Percentiles rank a stretch among this genome's conserved stretches.
Conservation (phyloP, 2,113 vertebrate genomes). For the Epinephelus cyanopodus region DNA sequence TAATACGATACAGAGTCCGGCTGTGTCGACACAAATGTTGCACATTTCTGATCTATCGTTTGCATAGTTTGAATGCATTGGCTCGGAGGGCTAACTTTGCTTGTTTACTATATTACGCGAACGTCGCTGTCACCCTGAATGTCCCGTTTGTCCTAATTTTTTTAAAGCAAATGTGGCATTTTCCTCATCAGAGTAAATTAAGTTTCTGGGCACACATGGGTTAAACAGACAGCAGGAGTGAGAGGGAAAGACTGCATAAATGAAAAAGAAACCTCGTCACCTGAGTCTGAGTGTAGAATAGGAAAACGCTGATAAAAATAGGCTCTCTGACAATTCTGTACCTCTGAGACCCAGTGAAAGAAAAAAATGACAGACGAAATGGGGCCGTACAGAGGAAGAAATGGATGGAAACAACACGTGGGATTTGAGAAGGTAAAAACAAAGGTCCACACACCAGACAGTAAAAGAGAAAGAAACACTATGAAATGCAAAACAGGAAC, state of each 20-base stretch:
- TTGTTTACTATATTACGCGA: no score
- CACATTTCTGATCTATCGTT: no score
- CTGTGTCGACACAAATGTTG: no score
- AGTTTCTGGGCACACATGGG: no score
- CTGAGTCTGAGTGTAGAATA: constrained; percentile 91
- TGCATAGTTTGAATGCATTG: no score
- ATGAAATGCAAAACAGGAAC: constrained; percentile 51
- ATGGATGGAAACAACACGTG: constrained; percentile 37
- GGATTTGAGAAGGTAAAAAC: constrained; percentile 63
- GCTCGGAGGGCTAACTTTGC: no score
- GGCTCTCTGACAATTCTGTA: constrained; percentile 94
- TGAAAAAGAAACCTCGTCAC: constrained; percentile 83
- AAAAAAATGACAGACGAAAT: constrained; percentile 59
- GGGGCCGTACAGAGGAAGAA: constrained; percentile 63
- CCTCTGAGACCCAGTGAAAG: constrained; percentile 85
- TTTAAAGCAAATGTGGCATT: no score
- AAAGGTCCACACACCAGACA: constrained; percentile 71
- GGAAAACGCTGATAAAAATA: constrained; percentile 92
- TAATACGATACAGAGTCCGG: no score
- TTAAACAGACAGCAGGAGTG: constrained; percentile 16
- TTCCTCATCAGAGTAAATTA: no score
- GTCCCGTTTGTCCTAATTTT: no score
- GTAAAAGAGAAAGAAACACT: constrained; percentile 65
- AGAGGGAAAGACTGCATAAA: constrained; percentile 13
- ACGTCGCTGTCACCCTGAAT: no score